Conservation (phyloP, 2,797 vertebrate genomes). For the Pseudochromis fuscus region DNA sequence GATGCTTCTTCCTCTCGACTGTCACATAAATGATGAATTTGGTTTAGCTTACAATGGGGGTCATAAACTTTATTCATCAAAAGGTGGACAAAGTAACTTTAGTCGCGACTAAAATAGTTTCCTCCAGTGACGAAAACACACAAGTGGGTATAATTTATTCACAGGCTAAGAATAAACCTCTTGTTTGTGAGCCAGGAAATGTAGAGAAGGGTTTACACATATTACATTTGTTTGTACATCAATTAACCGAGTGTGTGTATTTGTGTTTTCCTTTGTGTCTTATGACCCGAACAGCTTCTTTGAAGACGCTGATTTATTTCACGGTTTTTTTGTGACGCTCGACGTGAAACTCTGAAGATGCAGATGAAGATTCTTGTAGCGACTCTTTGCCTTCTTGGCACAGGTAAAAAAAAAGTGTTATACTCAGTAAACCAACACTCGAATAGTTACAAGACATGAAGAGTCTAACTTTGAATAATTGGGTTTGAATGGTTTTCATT, state of each 20-base stretch:
- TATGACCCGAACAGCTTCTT: neutral
- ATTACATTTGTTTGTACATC: neutral
- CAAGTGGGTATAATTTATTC: neutral
- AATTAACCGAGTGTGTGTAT: neutral
- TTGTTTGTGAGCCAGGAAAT: neutral
- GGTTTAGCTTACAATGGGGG: no score
- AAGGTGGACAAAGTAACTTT: no score
- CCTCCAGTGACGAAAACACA: no score
- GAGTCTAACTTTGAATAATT: no score
- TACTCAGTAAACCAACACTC: no score
- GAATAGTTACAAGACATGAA: no score
- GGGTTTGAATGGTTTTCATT: no score
- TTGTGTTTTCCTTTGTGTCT: constrained; percentile 32
- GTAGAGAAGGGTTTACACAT: neutral
- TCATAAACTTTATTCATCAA: no score
- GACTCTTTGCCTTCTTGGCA: constrained; percentile 59
- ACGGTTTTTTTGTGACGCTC: neutral
- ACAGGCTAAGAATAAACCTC: neutral
- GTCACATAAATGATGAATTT: neutral
- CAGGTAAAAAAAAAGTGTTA: constrained; percentile 59
- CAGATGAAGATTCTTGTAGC: constrained; percentile 2
- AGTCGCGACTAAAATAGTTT: no score
- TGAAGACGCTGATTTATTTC: neutral
- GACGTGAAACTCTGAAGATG: constrained; percentile 40
- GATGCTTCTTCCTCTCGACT: neutral